Evolutionary conservation across 2,888 invertebrate genomes (phyloP), one percentile per base, ranked within the genome.

Genomic region (Parnassius smintheus): DNA sequence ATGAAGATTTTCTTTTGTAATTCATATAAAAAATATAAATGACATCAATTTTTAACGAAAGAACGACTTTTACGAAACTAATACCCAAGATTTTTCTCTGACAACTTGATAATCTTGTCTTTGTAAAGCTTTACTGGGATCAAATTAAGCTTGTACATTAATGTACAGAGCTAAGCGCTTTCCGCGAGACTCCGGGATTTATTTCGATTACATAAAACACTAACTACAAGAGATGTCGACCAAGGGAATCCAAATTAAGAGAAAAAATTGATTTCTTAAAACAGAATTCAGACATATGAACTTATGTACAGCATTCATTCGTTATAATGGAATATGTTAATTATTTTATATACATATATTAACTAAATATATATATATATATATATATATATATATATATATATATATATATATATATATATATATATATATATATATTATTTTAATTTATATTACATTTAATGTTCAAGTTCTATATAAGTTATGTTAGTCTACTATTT

Each of bases 51-150:
- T 13, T 42, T 44, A 55, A 44, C 1, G 12, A 18, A 11, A 56
- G 7, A 56, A 51, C 10, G 25, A 7, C 2, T 12, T 42, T 54
- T 44, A 59, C 55, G 44, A 13, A 59, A 48, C 13, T 59, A 48
- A 52, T 51, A 41, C 11, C 12, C 18, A 52, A 46, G 18, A 56
- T 61, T 56, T 54, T 53, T 48, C 53, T 18, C 41, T 48, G 44
- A 13, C 62, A 42, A 49, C 46, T 48, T 57, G 53, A 57, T 62
- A 57, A 62, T 62, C 49, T 57, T 62, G 7, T 53, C 46, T 48
- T 13, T 35, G 54, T 22, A 18, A 56, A 61, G 56, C 53, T 62
- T 62, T 52, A 56, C 49, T 49, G 58, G 25, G 42, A 44, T 54
- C 54, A 62, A 62, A 62, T 62, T 54, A 62, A 54, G 62, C 41